phyloP scores from a whole-genome alignment of 2,888 invertebrate species.

The Deladenus siricidicola region DNA sequence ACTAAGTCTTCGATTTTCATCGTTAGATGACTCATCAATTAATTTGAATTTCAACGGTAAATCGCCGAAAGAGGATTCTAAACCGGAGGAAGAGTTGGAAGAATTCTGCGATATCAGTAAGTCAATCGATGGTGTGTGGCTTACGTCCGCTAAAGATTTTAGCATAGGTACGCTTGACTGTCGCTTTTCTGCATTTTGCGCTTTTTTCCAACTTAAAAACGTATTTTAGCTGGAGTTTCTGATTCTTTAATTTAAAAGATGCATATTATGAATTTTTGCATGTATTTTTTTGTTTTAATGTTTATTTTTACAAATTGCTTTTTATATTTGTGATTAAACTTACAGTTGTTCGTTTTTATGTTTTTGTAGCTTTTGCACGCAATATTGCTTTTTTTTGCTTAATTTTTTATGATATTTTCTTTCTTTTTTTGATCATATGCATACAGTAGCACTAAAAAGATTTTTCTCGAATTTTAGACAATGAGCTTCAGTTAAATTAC shows the following conservation, averaged over 20 bases:
- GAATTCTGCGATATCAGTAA: conserved; percentile 52
- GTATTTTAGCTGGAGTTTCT: background rate
- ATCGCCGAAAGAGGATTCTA: conserved; percentile 17
- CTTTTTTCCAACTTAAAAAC: too few relatives aligned
- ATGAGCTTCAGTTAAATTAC: conserved; percentile 38
- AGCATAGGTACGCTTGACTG: conserved; percentile 6
- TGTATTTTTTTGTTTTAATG: conserved; percentile 1
- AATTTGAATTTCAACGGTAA: background rate
- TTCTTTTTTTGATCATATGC: too few relatives aligned
- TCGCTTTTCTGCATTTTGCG: conserved; percentile 1
- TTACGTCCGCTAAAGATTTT: conserved; percentile 4
- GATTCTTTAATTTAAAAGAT: conserved; percentile 6
- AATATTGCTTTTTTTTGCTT: too few relatives aligned
- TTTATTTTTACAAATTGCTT: background rate
- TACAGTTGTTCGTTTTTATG: too few relatives aligned
- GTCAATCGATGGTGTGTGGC: conserved; percentile 32
- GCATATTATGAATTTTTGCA: too few relatives aligned
- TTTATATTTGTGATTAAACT: background rate
- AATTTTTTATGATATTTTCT: too few relatives aligned
- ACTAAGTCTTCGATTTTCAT: background rate
- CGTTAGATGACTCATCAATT: background rate
- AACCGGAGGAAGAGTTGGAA: conserved; percentile 19
- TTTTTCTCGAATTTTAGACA: background rate
- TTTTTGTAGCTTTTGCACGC: too few relatives aligned
- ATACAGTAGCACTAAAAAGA: background rate